Conservation (phyloP, 1,140 invertebrate genomes). For the Diuraphis noxia region DNA sequence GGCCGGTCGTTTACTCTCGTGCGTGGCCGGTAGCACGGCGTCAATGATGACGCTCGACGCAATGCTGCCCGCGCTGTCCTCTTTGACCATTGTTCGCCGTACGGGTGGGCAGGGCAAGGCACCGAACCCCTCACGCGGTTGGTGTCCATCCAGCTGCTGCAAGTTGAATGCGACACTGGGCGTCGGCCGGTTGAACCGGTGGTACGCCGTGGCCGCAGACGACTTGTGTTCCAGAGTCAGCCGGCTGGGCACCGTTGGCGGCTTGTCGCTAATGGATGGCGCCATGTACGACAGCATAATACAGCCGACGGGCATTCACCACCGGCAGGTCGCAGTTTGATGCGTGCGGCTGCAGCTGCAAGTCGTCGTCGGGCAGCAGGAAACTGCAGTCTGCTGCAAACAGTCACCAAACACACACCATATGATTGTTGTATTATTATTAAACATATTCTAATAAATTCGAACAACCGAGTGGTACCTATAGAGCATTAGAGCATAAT, state of each 20-base stretch:
- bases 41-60: slow-evolving; percentile 40
- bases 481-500: too few relatives aligned
- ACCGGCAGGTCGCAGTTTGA: not conserved
- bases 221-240: slow-evolving; percentile 53
- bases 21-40: slow-evolving; percentile 40
- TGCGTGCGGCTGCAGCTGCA: too few relatives aligned
- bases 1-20: slow-evolving; percentile 50
- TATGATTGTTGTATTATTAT: too few relatives aligned
- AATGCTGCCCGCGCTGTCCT: slow-evolving; percentile 45
- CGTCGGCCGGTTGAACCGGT: slow-evolving; percentile 61
- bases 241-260: slow-evolving; percentile 64
- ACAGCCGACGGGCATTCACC: slow-evolving; percentile 16
- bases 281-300: slow-evolving; percentile 70
- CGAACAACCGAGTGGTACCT: too few relatives aligned
- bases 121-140: slow-evolving; percentile 53
- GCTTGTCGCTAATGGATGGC: slow-evolving; percentile 68
- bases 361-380: not conserved
- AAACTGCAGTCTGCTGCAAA: not conserved
- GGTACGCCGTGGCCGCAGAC: slow-evolving; percentile 45
- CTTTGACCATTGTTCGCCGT: slow-evolving; percentile 41
- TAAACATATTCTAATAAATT: too few relatives aligned
- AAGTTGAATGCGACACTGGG: slow-evolving; percentile 44
- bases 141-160: not conserved
- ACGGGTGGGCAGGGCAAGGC: slow-evolving; percentile 49
- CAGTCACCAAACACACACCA: not conserved